Evolutionary conservation across 2,797 vertebrate species (phyloP), one percentile per base, ranked within the genome.

Genomic region (Selene dorsalis): DNA sequence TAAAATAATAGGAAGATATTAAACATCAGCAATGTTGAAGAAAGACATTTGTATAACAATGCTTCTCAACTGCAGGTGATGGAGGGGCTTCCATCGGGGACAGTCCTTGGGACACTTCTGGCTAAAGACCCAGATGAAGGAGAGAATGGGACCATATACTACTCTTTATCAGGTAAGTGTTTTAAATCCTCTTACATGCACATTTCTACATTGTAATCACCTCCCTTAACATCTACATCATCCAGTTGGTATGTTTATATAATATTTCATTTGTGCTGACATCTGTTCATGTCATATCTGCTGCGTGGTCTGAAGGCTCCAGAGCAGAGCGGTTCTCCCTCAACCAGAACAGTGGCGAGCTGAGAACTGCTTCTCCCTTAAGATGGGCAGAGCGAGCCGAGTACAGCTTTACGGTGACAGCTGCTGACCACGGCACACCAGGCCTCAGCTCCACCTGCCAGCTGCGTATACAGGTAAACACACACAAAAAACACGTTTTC

Each of bases 101-200:
- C 96, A 16, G 89, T 97, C 20, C 82, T 99, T 1, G 95, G 95
- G 0, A 96, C 95, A 4, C 69, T 99, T 66, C 95, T 96, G 26
- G 98, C 98, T 82, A 98, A 96, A 90, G 98, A 99, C 84, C 95
- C 96, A 0, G 98, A 99, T 0, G 97, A 98, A 76, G 97, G 97
- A 17, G 98, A 99, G 92, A 99, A 99, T 0, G 96, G 97, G 20
- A 99, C 98, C 4, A 75, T 99, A 65, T 90, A 90, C 81, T 99
- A 98, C 92, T 96, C 95, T 0, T 86, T 99, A 82, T 95, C 93
- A 91, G 98, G 98, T 98, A 24, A 85, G 79, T 64, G 20, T 63
- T 8, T 1, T 17, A 56, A 61, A 39, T 67, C 9, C 0, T 45
- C 12, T n/a, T 43, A 66, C 0, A 38, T 12, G 35, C 32, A 28